These are phyloP conservation scores for Centropus unirufus DNA, from an alignment of 2,113 vertebrate species.

Conservation along the genomic window DNA sequence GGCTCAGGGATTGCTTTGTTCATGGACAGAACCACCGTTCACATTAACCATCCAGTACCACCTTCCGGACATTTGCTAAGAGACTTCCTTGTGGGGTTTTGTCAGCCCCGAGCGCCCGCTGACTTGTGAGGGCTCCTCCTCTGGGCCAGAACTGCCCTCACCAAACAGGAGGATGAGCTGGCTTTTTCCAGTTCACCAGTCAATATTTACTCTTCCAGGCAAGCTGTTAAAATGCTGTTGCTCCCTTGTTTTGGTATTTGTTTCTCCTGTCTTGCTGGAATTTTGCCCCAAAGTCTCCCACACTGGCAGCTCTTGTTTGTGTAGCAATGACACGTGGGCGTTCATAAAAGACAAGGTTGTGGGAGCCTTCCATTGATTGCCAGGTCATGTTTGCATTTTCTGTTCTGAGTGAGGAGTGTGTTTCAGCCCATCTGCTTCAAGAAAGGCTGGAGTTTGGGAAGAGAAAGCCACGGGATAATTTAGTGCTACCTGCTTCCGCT, in stretches of 20 bases:
- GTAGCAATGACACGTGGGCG: not conserved
- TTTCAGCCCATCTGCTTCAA: not conserved
- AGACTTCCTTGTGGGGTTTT: not conserved
- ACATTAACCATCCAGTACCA: not conserved
- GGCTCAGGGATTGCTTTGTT: not conserved
- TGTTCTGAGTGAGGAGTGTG: not conserved
- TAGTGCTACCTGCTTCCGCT: not conserved
- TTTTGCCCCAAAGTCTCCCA: conserved; percentile 29
- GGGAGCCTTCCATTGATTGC: not conserved
- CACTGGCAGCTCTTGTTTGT: conserved; percentile 34
- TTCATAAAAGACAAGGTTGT: not conserved
- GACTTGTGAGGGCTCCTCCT: not conserved
- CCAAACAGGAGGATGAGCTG: not conserved
- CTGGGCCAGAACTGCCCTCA: not conserved
- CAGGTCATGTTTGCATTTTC: not conserved
- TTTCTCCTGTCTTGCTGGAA: conserved; percentile 53
- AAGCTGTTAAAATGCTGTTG: conserved; percentile 23
- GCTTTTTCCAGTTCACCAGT: not conserved
- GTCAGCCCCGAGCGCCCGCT: not conserved
- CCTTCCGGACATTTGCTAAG: not conserved
- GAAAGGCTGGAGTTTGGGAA: not conserved
- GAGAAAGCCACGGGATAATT: not conserved
- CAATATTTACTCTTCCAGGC: conserved; percentile 51
- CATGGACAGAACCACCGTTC: not conserved
- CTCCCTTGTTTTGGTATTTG: conserved; percentile 30